These are phyloP conservation scores for Oreochromis mossambicus DNA, from an alignment of 2,797 vertebrate genomes.

Conservation along the genomic window DNA sequence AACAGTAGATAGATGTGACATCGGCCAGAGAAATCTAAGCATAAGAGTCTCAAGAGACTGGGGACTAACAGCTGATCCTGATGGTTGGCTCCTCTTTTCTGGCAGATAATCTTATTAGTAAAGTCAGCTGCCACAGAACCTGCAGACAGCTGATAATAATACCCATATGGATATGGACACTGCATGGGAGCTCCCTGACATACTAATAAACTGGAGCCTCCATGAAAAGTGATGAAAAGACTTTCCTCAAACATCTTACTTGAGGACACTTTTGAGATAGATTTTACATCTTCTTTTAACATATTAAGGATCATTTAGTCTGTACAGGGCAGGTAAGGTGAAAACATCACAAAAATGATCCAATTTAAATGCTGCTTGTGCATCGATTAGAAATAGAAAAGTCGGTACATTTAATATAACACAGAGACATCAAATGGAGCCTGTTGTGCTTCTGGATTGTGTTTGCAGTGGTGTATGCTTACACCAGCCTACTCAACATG, in stretches of 20 bases:
- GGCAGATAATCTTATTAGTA: not conserved
- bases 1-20: not conserved
- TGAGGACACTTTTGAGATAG: not conserved
- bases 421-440: not conserved
- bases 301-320: not conserved
- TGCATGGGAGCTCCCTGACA: not conserved
- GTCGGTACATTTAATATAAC: not conserved
- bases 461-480: not conserved
- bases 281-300: not conserved
- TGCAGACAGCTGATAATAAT: not conserved
- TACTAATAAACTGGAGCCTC: not conserved
- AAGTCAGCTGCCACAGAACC: not conserved
- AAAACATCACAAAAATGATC: not conserved
- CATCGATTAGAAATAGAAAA: not conserved
- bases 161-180: not conserved
- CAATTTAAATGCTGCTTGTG: not conserved
- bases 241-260: not conserved
- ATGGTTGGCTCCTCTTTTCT: not conserved
- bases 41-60: not conserved
- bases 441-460: not conserved
- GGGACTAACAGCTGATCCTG: slow-evolving; percentile 2
- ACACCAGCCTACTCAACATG: not conserved
- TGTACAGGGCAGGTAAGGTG: not conserved
- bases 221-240: not conserved
- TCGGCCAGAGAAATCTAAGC: not conserved